Evolutionary conservation across 2,888 invertebrate genomes (phyloP).

Genomic region (Napeogenes sylphis): DNA sequence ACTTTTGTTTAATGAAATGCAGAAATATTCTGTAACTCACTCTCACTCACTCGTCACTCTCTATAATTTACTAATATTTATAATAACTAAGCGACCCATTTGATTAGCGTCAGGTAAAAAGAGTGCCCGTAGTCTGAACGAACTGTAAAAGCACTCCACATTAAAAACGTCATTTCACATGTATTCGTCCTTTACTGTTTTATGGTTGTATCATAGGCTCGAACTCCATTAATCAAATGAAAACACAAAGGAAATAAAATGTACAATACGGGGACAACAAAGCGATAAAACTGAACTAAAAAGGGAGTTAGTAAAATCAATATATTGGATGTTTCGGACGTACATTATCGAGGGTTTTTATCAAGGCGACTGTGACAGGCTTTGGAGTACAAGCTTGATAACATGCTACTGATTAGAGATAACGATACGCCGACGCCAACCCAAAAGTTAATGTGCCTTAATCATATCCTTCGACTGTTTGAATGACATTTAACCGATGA

Average conservation of each 20-base stretch:
- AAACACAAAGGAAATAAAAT: slow-evolving; percentile 28
- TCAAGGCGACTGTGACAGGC: slow-evolving; percentile 52
- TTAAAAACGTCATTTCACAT: slow-evolving; percentile 6
- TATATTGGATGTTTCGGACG: slow-evolving; percentile 57
- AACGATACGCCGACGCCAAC: slow-evolving; percentile 34
- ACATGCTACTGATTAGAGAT: slow-evolving; percentile 64
- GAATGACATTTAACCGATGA: slow-evolving; percentile 7
- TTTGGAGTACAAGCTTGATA: slow-evolving; percentile 55
- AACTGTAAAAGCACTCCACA: not conserved
- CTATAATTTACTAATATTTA: too few relatives aligned
- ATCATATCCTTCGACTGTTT: slow-evolving; percentile 21
- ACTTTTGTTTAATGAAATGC: too few relatives aligned
- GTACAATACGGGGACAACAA: slow-evolving; percentile 27
- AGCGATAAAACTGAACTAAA: slow-evolving; percentile 34
- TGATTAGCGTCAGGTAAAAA: not conserved
- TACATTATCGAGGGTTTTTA: slow-evolving; percentile 59
- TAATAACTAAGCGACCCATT: not conserved
- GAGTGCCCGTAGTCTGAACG: not conserved
- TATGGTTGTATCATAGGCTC: slow-evolving; percentile 12
- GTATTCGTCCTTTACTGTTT: slow-evolving; percentile 9
- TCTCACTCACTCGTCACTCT: too few relatives aligned
- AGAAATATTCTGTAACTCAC: too few relatives aligned
- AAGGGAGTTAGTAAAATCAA: slow-evolving; percentile 53
- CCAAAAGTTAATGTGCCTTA: slow-evolving; percentile 24
- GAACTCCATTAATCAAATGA: slow-evolving; percentile 30